Evolutionary conservation across 2,113 vertebrate species (phyloP).

Genomic region (Porphyrio hochstetteri): DNA sequence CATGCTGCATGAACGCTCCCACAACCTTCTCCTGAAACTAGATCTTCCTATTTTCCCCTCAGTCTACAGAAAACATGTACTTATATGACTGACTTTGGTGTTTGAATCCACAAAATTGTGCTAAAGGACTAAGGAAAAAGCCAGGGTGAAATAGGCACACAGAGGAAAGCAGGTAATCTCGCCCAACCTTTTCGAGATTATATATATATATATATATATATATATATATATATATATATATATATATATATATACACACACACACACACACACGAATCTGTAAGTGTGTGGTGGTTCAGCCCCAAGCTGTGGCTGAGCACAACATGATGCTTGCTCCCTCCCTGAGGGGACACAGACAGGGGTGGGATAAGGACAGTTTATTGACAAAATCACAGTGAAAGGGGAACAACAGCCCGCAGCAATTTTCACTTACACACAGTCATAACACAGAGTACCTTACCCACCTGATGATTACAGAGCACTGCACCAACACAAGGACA

Average conservation of each 20-base stretch:
- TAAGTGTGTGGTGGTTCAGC: too few relatives aligned
- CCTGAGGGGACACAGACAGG: too few relatives aligned
- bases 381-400: too few relatives aligned
- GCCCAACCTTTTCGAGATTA: background rate
- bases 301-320: too few relatives aligned
- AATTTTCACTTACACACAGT: too few relatives aligned
- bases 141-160: background rate
- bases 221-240: background rate
- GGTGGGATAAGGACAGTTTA: too few relatives aligned
- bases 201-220: fast-evolving
- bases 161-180: background rate
- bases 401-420: too few relatives aligned
- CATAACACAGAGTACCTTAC: too few relatives aligned
- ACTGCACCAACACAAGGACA: too few relatives aligned
- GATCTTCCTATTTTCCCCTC: background rate
- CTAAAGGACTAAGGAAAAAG: background rate
- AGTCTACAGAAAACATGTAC: background rate
- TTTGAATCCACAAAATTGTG: background rate
- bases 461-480: too few relatives aligned
- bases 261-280: background rate
- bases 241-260: too few relatives aligned
- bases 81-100: background rate
- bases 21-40: background rate
- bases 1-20: background rate
- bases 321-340: too few relatives aligned